Percentiles rank a stretch among this genome's conserved stretches.
phyloP scores from a whole-genome alignment of 1,140 invertebrate species.

The Melipona quadrifasciata region DNA sequence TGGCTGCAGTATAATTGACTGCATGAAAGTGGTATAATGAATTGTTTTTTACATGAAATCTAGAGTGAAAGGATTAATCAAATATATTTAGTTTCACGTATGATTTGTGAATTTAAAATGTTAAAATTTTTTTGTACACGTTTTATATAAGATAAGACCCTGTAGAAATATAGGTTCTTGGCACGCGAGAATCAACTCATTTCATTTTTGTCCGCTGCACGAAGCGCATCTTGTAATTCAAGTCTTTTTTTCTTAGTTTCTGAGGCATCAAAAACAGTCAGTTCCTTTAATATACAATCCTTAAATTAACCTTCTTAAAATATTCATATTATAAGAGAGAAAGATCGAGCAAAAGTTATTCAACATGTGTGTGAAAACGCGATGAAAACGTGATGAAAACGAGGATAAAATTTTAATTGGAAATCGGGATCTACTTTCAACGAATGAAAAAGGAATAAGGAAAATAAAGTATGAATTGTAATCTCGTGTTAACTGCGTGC shows the following conservation, averaged over 20 bases:
- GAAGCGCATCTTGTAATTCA: not conserved
- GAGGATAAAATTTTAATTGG: not conserved
- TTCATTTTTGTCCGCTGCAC: not conserved
- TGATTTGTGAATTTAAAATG: too few relatives aligned
- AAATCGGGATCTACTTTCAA: not conserved
- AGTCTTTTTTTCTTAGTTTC: not conserved
- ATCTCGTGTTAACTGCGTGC: not conserved
- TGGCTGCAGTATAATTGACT: too few relatives aligned
- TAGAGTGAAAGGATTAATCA: too few relatives aligned
- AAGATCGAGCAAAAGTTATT: not conserved
- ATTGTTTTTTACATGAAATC: too few relatives aligned
- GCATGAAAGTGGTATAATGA: too few relatives aligned
- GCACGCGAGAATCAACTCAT: conserved; percentile 42
- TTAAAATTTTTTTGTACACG: too few relatives aligned
- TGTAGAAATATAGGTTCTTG: too few relatives aligned
- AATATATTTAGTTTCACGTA: too few relatives aligned
- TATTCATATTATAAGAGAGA: not conserved
- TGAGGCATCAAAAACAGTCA: not conserved
- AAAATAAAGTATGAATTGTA: not conserved
- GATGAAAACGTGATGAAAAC: not conserved
- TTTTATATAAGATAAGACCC: too few relatives aligned
- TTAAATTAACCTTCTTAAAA: not conserved
- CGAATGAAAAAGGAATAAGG: not conserved
- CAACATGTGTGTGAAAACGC: not conserved
- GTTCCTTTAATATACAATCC: not conserved